Percentiles rank a stretch among this genome's conserved stretches.
Conservation (phyloP, 1,140 invertebrate species). For the Aphaenogaster floridana region DNA sequence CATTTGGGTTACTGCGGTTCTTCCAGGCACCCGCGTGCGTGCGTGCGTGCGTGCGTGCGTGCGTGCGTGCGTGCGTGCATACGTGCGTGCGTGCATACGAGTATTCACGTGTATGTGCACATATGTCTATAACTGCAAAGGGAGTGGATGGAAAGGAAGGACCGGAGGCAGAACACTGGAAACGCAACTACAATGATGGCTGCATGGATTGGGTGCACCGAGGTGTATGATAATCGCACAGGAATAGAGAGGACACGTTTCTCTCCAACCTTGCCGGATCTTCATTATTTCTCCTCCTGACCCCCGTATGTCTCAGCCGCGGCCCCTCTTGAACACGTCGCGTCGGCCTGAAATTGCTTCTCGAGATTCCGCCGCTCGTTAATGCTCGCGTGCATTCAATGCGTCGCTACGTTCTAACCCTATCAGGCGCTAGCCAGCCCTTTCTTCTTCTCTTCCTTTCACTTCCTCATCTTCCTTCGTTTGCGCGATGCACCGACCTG, state of each 20-base stretch:
- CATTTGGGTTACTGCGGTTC: constrained; percentile 71
- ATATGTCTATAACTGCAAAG: constrained; percentile 30
- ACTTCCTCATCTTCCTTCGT: constrained; percentile 8
- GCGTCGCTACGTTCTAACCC: constrained; percentile 57
- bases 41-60: not conserved
- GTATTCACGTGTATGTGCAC: not conserved
- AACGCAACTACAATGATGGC: constrained; percentile 64
- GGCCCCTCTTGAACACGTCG: constrained; percentile 62
- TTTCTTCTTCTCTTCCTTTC: constrained; percentile 40
- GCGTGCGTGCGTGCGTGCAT: not conserved
- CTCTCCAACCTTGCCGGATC: constrained; percentile 57
- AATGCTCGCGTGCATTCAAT: constrained; percentile 71
- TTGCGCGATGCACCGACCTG: not conserved
- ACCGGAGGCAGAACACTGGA: constrained; percentile 58
- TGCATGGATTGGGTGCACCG: constrained; percentile 77
- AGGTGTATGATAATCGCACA: constrained; percentile 81
- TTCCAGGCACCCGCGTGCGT: not conserved
- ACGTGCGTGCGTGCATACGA: not conserved
- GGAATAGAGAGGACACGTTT: constrained; percentile 74
- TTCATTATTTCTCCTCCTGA: constrained; percentile 25
- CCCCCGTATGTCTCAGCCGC: constrained; percentile 14
- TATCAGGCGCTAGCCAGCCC: constrained; percentile 35
- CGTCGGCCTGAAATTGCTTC: constrained; percentile 71
- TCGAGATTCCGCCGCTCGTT: constrained; percentile 76
- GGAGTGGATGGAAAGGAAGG: constrained; percentile 11